Evolutionary conservation across 2,113 vertebrate species (phyloP), one percentile per base, ranked within the genome.

Genomic region (Takifugu flavidus): DNA sequence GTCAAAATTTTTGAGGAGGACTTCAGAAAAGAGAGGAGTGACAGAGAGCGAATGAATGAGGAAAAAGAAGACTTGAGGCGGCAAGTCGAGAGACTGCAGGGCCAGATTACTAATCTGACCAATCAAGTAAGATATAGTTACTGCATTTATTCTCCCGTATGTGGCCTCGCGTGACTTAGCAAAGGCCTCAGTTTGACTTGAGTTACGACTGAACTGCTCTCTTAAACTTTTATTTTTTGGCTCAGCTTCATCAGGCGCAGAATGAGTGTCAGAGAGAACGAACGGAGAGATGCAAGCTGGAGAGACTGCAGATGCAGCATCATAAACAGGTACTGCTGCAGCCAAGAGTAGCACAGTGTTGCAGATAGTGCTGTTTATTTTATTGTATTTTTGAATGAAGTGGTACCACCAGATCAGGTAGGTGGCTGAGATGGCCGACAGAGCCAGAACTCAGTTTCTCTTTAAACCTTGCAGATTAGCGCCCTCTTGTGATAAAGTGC

Each of bases 1-100:
- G 96, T 99, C 47, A 96, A 97, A 79, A 98, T 99, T 86, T 99
- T 98, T 0, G 97, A 99, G 79, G 97, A 99, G 66, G 97, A 99
- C 69, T 99, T 99, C 80, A 94, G 95, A 64, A 92, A 94, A 84
- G 97, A 99, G 71, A 90, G 97, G 57, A 95, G 95, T 0, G 97
- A 99, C 79, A 83, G 97, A 31, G 96, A 99, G 64, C 91, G 96
- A 43, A 98, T 98, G 97, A 98, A 98, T 1, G 96, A 98, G 79
- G 96, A 99, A 77, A 99, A 99, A 70, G 97, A 99, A 53, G 96
- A 97, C 58, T 80, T 99, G 77, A 96, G 94, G 77, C 91, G 93
- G 78, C 94, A 98, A 77, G 88, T 98, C 72, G 96, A 98, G 70
- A 91, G 94, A 62, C 88, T 98, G 44, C 95, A 98, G 90, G 93